These are phyloP conservation scores for Lepilemur septentrionalis DNA, from an alignment of 2,797 vertebrate species.

Conservation along the genomic window DNA sequence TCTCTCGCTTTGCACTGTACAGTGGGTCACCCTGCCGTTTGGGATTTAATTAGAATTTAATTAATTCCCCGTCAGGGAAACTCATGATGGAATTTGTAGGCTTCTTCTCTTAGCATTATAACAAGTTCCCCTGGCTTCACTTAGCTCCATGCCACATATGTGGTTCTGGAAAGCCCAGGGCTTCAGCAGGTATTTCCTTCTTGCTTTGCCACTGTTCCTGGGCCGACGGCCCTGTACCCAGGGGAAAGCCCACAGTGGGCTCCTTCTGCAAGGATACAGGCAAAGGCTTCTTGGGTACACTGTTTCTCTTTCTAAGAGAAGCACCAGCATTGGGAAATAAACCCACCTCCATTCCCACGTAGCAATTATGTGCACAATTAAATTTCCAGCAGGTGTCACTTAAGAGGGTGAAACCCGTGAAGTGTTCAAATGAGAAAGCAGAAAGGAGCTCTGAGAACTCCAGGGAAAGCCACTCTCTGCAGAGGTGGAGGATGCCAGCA, in stretches of 20 bases:
- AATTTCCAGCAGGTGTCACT: slow-evolving; percentile 74
- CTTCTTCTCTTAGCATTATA: not conserved
- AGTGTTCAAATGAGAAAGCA: slow-evolving; percentile 15
- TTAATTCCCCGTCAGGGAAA: not conserved
- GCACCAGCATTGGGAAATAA: not conserved
- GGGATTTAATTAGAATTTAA: not conserved
- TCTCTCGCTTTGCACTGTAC: not conserved
- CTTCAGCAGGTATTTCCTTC: not conserved
- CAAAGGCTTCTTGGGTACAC: not conserved
- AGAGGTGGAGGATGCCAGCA: not conserved
- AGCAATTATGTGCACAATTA: slow-evolving; percentile 64
- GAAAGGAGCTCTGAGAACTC: not conserved
- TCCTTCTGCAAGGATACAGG: not conserved
- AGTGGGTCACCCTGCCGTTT: not conserved
- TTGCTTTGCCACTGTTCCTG: not conserved
- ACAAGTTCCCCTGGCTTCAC: not conserved
- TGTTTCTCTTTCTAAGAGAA: slow-evolving; percentile 25
- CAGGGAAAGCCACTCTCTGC: not conserved
- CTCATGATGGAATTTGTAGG: not conserved
- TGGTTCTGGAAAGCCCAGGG: not conserved
- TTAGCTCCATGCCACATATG: not conserved
- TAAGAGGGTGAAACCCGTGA: slow-evolving; percentile 63
- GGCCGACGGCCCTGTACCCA: not conserved
- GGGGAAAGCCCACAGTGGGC: not conserved
- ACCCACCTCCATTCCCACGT: not conserved